phyloP scores from a whole-genome alignment of 2,113 vertebrate species.

The Hiodon tergisus region DNA sequence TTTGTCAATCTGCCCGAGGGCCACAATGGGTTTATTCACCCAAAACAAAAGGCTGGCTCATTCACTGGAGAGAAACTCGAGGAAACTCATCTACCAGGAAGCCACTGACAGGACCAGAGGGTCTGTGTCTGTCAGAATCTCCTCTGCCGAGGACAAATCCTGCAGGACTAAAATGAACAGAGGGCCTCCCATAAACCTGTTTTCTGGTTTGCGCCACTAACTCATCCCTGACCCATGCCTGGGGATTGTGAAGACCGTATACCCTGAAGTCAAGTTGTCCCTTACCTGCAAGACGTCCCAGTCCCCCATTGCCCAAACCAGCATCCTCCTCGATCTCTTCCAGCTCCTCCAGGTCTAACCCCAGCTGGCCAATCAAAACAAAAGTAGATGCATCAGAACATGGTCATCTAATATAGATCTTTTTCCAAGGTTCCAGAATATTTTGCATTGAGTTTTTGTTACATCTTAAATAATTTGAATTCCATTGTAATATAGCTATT shows the following conservation, averaged over 20 bases:
- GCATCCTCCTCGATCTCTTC: slow-evolving; percentile 86
- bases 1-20: not conserved
- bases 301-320: slow-evolving; percentile 78
- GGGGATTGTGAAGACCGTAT: not conserved
- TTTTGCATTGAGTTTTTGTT: not conserved
- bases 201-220: too few species aligned
- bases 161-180: not conserved
- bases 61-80: not conserved
- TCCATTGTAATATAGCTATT: too few species aligned
- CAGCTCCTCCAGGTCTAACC: slow-evolving; percentile 79
- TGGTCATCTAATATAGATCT: not conserved
- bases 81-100: not conserved
- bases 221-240: not conserved
- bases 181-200: not conserved
- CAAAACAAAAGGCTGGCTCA: not conserved
- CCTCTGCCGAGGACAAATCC: not conserved
- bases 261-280: not conserved
- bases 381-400: not conserved
- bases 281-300: slow-evolving; percentile 80
- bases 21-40: not conserved
- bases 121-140: not conserved
- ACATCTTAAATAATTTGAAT: not conserved
- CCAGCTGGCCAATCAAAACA: slow-evolving; percentile 58
- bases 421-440: not conserved
- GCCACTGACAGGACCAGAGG: not conserved